Percentiles rank a stretch among this genome's conserved stretches.
Conservation (phyloP, 2,113 vertebrate genomes). For the Glaucomys volans region DNA sequence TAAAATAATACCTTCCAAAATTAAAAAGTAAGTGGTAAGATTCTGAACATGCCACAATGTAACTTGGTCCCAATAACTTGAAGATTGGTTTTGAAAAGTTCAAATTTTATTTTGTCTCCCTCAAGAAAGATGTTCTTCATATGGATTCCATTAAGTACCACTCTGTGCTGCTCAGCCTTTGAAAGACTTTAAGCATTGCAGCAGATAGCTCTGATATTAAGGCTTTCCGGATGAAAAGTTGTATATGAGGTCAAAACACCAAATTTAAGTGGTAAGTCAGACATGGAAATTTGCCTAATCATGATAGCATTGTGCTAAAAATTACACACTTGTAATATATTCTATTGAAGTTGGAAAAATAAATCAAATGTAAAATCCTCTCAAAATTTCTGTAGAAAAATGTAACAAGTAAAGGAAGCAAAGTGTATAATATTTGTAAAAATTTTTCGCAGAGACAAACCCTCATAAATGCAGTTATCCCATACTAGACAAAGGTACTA, state of each 20-base stretch:
- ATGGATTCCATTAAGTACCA: neutral
- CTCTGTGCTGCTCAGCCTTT: neutral
- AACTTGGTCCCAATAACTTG: neutral
- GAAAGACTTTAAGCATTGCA: neutral
- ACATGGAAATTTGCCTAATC: neutral
- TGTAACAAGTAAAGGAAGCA: too few relatives aligned
- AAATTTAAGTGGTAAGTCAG: neutral
- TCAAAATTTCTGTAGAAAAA: too few relatives aligned
- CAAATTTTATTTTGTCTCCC: neutral
- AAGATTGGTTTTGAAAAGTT: neutral
- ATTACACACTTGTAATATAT: neutral
- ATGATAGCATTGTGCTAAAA: neutral
- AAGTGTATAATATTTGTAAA: too few relatives aligned
- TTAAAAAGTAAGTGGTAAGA: too few relatives aligned
- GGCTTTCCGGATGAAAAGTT: neutral
- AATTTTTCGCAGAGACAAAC: too few relatives aligned
- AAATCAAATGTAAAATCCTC: too few relatives aligned
- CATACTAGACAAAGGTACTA: too few relatives aligned
- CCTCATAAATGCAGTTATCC: too few relatives aligned
- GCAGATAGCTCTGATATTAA: neutral
- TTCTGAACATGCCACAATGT: neutral
- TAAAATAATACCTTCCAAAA: neutral
- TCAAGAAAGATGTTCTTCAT: too few relatives aligned
- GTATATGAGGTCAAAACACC: neutral
- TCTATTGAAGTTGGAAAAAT: too few relatives aligned